These are phyloP conservation scores for Probaryconus sp. DNA, from an alignment of 1,140 invertebrate genomes.

Conservation along the genomic window DNA sequence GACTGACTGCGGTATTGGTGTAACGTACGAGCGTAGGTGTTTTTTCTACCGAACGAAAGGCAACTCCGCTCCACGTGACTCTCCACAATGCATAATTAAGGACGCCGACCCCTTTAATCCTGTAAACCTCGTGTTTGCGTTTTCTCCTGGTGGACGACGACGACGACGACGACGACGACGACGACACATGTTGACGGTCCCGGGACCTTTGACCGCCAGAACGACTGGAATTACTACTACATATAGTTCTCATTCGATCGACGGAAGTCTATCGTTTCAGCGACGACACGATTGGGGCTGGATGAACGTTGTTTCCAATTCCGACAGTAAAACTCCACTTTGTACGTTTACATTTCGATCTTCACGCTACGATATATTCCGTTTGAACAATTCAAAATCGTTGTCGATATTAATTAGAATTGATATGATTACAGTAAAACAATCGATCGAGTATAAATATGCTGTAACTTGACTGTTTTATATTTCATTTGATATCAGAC, in stretches of 20 bases:
- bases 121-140: conserved; percentile 67
- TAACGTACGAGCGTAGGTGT: conserved; percentile 50
- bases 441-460: no score
- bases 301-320: conserved; percentile 62
- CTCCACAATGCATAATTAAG: conserved; percentile 71
- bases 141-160: conserved; percentile 63
- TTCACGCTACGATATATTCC: conserved; percentile 32
- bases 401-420: conserved; percentile 8
- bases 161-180: conserved; percentile 49
- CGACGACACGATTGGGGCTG: conserved; percentile 69
- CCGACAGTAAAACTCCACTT: conserved; percentile 53
- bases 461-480: no score
- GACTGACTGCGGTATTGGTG: conserved; percentile 31
- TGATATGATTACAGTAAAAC: not conserved
- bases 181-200: conserved; percentile 57
- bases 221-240: conserved; percentile 67
- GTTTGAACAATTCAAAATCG: conserved; percentile 21
- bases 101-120: conserved; percentile 69
- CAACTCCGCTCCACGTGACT: conserved; percentile 55
- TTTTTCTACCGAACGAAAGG: conserved; percentile 56
- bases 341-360: conserved; percentile 57
- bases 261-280: conserved; percentile 62
- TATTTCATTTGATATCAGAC: not conserved
- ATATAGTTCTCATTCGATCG: conserved; percentile 62
- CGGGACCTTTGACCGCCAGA: conserved; percentile 66